phyloP scores from a whole-genome alignment of 2,113 vertebrate species.

The Muntiacus muntjak region DNA sequence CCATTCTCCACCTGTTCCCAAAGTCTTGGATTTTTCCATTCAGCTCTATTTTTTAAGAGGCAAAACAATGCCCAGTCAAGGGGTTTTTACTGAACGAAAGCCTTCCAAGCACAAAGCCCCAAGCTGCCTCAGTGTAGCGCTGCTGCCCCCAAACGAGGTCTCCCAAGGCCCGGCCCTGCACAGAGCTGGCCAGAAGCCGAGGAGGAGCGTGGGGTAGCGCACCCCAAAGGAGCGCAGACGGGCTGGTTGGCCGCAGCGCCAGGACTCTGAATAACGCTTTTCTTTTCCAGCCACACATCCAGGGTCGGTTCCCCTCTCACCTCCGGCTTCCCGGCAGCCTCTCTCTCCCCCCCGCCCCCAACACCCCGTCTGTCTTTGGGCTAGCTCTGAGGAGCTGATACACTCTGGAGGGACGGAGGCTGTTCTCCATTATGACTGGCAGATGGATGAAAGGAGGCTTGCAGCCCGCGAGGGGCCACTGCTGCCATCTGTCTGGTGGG shows the following conservation, averaged over 20 bases:
- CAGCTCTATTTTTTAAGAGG: constrained; percentile 20
- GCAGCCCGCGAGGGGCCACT: constrained; percentile 75
- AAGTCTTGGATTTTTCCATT: constrained; percentile 14
- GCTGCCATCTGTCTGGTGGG: constrained; percentile 80
- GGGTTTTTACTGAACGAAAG: neutral
- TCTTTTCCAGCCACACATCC: constrained; percentile 59
- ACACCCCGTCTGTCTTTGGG: neutral
- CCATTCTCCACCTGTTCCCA: neutral
- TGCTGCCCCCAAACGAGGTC: neutral
- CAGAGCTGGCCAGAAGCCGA: constrained; percentile 30
- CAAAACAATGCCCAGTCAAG: neutral
- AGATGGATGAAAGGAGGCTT: constrained; percentile 70
- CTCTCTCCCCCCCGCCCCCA: too few relatives aligned
- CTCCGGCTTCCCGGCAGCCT: neutral
- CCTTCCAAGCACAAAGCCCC: neutral
- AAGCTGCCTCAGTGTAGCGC: neutral
- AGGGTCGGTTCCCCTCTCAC: neutral
- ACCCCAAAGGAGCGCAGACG: constrained; percentile 64
- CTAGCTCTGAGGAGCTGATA: neutral
- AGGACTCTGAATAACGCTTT: constrained; percentile 57
- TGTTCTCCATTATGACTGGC: constrained; percentile 57
- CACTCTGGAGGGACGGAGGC: neutral
- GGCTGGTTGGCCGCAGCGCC: constrained; percentile 1
- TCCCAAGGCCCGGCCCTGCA: neutral
- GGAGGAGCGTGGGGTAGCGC: neutral